Evolutionary conservation across 2,888 invertebrate genomes (phyloP).

Genomic region (Scaptomyza tumidula): DNA sequence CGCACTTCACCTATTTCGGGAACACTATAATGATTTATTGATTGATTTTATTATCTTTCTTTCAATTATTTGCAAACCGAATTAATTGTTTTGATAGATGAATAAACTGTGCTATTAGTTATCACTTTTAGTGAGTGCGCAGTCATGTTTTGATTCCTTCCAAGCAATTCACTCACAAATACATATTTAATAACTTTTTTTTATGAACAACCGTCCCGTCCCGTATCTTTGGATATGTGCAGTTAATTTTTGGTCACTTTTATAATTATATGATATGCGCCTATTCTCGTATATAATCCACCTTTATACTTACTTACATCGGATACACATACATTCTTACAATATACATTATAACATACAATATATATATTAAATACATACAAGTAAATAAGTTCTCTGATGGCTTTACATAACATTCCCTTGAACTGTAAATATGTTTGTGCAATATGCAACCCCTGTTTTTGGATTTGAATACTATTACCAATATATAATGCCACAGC

Average conservation of each 20-base stretch:
- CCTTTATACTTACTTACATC: slow-evolving; percentile 30
- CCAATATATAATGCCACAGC: slow-evolving; percentile 39
- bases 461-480: slow-evolving; percentile 38
- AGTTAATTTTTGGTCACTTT: slow-evolving; percentile 65
- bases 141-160: slow-evolving; percentile 19
- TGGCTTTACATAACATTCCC: slow-evolving; percentile 65
- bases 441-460: slow-evolving; percentile 81
- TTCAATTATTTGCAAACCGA: slow-evolving; percentile 7
- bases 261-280: slow-evolving; percentile 73
- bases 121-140: slow-evolving; percentile 47
- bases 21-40: slow-evolving; percentile 26
- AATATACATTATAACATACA: slow-evolving; percentile 11
- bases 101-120: slow-evolving; percentile 31
- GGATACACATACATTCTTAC: slow-evolving; percentile 30
- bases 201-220: slow-evolving; percentile 44
- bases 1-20: slow-evolving; percentile 32
- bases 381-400: slow-evolving; percentile 54
- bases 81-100: slow-evolving; percentile 31
- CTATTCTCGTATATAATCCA: slow-evolving; percentile 54
- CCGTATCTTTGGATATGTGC: slow-evolving; percentile 62
- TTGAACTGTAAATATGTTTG: slow-evolving; percentile 83
- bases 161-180: slow-evolving; percentile 14
- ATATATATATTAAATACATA: slow-evolving; percentile 29
- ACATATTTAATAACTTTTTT: slow-evolving; percentile 12
- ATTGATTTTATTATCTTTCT: background rate